phyloP scores from a whole-genome alignment of 2,113 vertebrate species.

The Thunnus maccoyii region DNA sequence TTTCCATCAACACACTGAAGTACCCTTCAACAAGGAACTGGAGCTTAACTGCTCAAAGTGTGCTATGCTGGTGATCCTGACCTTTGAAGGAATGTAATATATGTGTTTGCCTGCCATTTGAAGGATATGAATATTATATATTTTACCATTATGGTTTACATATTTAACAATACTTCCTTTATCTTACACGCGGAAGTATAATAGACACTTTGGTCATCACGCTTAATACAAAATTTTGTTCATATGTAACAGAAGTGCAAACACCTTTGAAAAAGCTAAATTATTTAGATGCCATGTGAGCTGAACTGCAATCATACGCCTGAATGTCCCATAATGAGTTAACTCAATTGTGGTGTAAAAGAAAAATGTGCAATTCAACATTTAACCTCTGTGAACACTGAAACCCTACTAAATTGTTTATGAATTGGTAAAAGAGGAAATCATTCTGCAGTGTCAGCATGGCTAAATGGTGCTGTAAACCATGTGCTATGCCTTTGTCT shows the following conservation, averaged over 20 bases:
- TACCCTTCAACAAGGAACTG: conserved; percentile 65
- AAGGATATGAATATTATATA: neutral
- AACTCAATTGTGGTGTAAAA: conserved; percentile 39
- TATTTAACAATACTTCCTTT: neutral
- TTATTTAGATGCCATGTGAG: conserved; percentile 57
- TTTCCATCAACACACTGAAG: conserved; percentile 64
- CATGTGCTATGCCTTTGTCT: neutral
- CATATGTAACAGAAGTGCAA: conserved; percentile 22
- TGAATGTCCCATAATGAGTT: conserved; percentile 30
- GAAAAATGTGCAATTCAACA: conserved; percentile 19
- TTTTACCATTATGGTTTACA: neutral
- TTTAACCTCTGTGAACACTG: conserved; percentile 16
- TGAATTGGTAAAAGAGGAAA: conserved; percentile 30
- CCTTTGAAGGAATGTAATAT: conserved; percentile 41
- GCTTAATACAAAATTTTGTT: conserved; percentile 19
- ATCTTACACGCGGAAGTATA: neutral
- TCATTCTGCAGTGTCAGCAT: conserved; percentile 2
- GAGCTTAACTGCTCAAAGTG: conserved; percentile 44
- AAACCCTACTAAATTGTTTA: conserved; percentile 36
- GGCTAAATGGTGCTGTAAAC: neutral
- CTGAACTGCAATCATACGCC: conserved; percentile 42
- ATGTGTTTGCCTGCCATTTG: conserved; percentile 6
- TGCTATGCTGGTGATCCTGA: conserved; percentile 40
- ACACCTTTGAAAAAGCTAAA: conserved; percentile 48
- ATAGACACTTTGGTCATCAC: neutral